Conservation (phyloP, 2,113 vertebrate species). For the Mustela nigripes region DNA sequence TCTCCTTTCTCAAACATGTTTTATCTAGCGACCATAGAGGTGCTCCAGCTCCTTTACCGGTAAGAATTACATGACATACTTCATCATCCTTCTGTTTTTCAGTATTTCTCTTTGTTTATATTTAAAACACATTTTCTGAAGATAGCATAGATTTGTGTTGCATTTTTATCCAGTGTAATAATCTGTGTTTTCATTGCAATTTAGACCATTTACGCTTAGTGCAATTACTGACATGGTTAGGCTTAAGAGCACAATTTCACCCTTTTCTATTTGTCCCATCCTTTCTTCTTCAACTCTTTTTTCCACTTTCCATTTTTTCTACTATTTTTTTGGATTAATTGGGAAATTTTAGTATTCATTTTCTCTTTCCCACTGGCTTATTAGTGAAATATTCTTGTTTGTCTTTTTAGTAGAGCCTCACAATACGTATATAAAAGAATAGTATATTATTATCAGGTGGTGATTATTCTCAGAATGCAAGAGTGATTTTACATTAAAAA, state of each 20-base stretch:
- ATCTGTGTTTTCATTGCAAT: not conserved
- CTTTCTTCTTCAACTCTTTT: not conserved
- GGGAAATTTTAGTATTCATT: not conserved
- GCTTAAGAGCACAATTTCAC: not conserved
- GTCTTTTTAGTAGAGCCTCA: not conserved
- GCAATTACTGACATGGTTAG: too few relatives aligned
- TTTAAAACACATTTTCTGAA: not conserved
- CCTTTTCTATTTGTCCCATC: not conserved
- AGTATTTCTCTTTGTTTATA: not conserved
- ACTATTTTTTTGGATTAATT: not conserved
- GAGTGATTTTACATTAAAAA: slow-evolving; percentile 60
- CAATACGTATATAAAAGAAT: slow-evolving; percentile 34
- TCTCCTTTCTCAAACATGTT: not conserved
- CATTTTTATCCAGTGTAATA: not conserved
- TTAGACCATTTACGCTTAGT: not conserved
- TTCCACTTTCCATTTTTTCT: not conserved
- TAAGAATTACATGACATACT: rapidly evolving
- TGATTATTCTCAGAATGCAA: slow-evolving; percentile 53
- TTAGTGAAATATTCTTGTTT: not conserved
- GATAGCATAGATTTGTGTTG: not conserved
- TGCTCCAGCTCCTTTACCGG: not conserved
- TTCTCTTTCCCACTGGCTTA: not conserved
- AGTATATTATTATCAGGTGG: slow-evolving; percentile 58
- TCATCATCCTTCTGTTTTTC: not conserved
- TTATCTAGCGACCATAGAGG: rapidly evolving